These are phyloP conservation scores for Halichoerus grypus DNA, from an alignment of 2,113 vertebrate species.

Conservation along the genomic window DNA sequence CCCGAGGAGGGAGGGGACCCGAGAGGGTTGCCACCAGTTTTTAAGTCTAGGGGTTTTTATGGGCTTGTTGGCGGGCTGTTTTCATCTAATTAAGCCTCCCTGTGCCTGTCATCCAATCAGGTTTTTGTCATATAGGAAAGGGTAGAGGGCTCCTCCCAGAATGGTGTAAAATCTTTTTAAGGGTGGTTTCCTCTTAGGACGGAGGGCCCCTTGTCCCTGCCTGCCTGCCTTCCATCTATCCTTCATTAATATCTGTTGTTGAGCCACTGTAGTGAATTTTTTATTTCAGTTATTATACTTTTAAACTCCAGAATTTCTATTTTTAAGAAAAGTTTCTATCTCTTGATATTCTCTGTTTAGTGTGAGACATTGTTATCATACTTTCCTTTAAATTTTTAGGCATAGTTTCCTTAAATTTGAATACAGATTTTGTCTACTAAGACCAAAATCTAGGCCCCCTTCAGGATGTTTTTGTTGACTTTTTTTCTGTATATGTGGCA, in stretches of 20 bases:
- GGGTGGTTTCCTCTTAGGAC: too few relatives aligned
- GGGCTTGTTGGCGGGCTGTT: too few relatives aligned
- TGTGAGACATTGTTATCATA: background rate
- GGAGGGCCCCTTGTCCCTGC: background rate
- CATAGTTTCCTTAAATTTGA: background rate
- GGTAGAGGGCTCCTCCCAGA: too few relatives aligned
- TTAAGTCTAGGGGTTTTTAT: too few relatives aligned
- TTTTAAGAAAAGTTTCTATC: background rate
- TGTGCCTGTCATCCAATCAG: too few relatives aligned
- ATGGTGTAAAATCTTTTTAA: too few relatives aligned
- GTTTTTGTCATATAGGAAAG: too few relatives aligned
- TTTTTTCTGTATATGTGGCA: background rate
- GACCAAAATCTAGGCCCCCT: background rate
- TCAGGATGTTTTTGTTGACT: background rate
- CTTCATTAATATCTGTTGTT: background rate
- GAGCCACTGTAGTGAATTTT: background rate
- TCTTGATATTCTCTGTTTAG: background rate
- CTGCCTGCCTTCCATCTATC: background rate
- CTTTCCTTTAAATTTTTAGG: background rate
- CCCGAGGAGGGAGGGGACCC: too few relatives aligned
- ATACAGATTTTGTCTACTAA: background rate
- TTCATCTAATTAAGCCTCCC: too few relatives aligned
- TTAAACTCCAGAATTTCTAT: background rate
- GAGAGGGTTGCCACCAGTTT: too few relatives aligned
- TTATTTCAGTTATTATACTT: background rate